Evolutionary conservation across 2,113 vertebrate species (phyloP).

Genomic region (Nesoenas mayeri): DNA sequence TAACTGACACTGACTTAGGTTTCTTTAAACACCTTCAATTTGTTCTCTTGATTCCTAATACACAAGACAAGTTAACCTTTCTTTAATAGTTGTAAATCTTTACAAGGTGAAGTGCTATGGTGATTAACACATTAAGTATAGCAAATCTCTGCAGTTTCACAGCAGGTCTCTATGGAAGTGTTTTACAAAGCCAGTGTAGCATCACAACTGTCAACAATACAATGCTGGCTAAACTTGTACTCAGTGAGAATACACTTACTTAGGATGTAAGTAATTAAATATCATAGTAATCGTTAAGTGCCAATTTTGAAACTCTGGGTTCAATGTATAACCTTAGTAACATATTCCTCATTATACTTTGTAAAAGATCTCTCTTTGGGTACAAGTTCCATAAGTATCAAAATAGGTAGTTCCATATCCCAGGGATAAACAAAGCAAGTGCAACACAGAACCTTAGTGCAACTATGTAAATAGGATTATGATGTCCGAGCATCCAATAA

Average conservation of each 20-base stretch:
- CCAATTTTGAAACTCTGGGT: background rate
- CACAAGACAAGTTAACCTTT: background rate
- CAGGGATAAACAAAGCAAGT: background rate
- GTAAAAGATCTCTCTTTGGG: background rate
- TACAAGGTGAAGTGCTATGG: background rate
- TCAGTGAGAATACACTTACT: background rate
- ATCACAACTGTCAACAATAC: background rate
- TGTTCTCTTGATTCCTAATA: background rate
- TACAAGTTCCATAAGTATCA: background rate
- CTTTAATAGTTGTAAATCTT: background rate
- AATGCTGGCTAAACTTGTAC: background rate
- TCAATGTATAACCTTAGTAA: background rate
- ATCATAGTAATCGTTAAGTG: background rate
- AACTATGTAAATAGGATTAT: background rate
- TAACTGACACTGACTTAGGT: background rate
- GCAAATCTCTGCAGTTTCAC: background rate
- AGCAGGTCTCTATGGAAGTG: background rate
- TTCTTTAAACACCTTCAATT: background rate
- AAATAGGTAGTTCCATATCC: background rate
- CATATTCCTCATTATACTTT: background rate
- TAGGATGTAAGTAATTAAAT: background rate
- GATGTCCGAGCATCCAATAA: background rate
- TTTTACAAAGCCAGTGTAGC: background rate
- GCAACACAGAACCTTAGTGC: background rate
- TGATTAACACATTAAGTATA: background rate